These are phyloP conservation scores for Chalcosyrphus nemorum DNA, from an alignment of 2,888 invertebrate species.

Conservation along the genomic window DNA sequence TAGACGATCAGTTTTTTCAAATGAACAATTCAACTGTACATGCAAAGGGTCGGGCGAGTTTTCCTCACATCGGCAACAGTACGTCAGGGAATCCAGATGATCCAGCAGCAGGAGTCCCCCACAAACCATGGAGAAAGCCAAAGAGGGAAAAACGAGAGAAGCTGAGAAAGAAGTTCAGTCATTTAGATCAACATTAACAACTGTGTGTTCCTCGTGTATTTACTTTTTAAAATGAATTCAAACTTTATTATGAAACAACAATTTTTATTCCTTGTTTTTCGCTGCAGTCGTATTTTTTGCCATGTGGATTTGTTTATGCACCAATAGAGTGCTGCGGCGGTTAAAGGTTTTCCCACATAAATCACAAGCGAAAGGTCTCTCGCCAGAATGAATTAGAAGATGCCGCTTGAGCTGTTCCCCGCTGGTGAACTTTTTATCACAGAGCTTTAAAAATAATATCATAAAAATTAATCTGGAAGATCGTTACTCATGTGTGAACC, in stretches of 20 bases:
- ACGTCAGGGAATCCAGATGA: constrained; percentile 74
- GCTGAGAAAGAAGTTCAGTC: constrained; percentile 90
- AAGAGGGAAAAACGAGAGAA: constrained; percentile 97
- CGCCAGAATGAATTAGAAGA: constrained; percentile 78
- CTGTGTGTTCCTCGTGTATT: not conserved
- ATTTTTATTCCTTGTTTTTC: constrained; percentile 25
- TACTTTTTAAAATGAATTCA: not conserved
- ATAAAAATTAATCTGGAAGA: no score
- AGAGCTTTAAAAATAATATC: constrained; percentile 70
- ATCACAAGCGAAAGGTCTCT: constrained; percentile 76
- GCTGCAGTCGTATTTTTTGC: constrained; percentile 21
- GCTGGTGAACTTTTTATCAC: constrained; percentile 79
- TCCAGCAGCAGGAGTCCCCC: constrained; percentile 74
- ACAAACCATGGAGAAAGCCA: constrained; percentile 91
- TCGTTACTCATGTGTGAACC: not conserved
- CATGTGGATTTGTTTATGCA: constrained; percentile 75
- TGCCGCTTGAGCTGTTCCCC: constrained; percentile 81
- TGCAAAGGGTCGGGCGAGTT: constrained; percentile 80
- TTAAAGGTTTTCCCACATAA: constrained; percentile 74
- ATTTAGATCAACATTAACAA: constrained; percentile 90
- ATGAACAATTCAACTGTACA: constrained; percentile 79
- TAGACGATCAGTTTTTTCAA: constrained; percentile 86
- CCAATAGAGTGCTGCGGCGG: constrained; percentile 74
- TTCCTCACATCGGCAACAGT: constrained; percentile 79
- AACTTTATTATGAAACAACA: not conserved